phyloP scores from a whole-genome alignment of 2,113 vertebrate genomes.

The Periophthalmus modestus region DNA sequence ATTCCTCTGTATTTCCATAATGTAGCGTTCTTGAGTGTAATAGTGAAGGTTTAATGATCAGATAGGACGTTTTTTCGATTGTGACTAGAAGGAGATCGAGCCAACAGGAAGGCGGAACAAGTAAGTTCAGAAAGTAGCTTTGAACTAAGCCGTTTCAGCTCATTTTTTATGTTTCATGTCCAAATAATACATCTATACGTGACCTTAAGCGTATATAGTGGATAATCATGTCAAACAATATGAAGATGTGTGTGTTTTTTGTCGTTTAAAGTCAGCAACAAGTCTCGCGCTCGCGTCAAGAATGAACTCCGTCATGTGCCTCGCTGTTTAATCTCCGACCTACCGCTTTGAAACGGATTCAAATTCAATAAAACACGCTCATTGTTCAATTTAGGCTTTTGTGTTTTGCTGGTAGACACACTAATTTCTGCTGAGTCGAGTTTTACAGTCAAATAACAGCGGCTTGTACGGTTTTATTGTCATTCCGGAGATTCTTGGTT shows the following conservation, averaged over 20 bases:
- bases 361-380: background rate
- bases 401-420: background rate
- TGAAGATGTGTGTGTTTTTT: background rate
- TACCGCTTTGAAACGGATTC: background rate
- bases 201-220: no score
- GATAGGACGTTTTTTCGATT: background rate
- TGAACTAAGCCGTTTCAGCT: conserved; percentile 53
- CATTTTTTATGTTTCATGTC: conserved; percentile 19
- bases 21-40: conserved; percentile 31
- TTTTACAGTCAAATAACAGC: background rate
- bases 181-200: background rate
- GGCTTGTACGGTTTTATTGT: conserved; percentile 38
- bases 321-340: conserved; percentile 56
- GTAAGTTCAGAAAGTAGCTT: conserved; percentile 78
- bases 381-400: accelerated
- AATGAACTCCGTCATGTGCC: conserved; percentile 67
- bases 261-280: conserved; percentile 56
- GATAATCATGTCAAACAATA: background rate
- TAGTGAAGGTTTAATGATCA: conserved; percentile 19
- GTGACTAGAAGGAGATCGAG: conserved; percentile 51
- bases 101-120: conserved; percentile 80
- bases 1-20: conserved; percentile 31
- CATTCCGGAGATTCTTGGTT: conserved; percentile 41
- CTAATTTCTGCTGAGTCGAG: accelerated
- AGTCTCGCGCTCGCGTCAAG: conserved; percentile 53